phyloP scores from a whole-genome alignment of 2,888 invertebrate species.

The Pterostichus niger region DNA sequence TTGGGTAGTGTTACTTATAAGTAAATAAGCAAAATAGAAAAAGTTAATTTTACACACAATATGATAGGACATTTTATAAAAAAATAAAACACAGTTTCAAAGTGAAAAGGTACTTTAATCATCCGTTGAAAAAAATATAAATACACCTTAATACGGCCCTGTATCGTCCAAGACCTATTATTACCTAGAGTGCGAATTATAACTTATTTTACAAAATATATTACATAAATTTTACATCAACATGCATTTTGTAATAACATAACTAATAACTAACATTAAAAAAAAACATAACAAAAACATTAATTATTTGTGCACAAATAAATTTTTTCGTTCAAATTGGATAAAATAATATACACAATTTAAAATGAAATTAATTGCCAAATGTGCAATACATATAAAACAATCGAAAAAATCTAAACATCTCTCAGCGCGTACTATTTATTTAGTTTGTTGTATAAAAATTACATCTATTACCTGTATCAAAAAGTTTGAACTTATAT shows the following conservation, averaged over 20 bases:
- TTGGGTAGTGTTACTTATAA: too few species aligned
- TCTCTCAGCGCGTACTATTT: background rate
- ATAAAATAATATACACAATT: background rate
- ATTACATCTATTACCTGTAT: constrained; percentile 66
- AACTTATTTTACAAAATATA: constrained; percentile 57
- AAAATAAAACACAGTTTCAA: constrained; percentile 8
- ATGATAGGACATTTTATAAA: background rate
- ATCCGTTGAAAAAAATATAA: constrained; percentile 50
- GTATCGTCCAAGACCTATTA: constrained; percentile 12
- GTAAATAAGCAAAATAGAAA: too few species aligned
- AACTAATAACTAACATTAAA: constrained; percentile 35
- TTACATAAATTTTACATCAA: constrained; percentile 59
- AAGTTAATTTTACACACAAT: too few species aligned
- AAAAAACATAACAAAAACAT: constrained; percentile 57
- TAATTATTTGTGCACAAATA: constrained; percentile 25
- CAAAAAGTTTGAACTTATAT: constrained; percentile 63
- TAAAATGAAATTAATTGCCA: constrained; percentile 10
- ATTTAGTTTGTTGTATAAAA: constrained; percentile 59
- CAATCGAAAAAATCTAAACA: constrained; percentile 23
- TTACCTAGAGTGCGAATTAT: constrained; percentile 9
- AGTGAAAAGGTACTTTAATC: constrained; percentile 55
- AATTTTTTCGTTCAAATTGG: constrained; percentile 4
- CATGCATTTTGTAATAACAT: constrained; percentile 27
- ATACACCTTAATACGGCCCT: constrained; percentile 56
- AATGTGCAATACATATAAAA: constrained; percentile 6